A percentile compares a stretch with the other conserved stretches of the same genome.
phyloP scores from a whole-genome alignment of 1,140 invertebrate genomes.

The Drosophila pseudoananassae region DNA sequence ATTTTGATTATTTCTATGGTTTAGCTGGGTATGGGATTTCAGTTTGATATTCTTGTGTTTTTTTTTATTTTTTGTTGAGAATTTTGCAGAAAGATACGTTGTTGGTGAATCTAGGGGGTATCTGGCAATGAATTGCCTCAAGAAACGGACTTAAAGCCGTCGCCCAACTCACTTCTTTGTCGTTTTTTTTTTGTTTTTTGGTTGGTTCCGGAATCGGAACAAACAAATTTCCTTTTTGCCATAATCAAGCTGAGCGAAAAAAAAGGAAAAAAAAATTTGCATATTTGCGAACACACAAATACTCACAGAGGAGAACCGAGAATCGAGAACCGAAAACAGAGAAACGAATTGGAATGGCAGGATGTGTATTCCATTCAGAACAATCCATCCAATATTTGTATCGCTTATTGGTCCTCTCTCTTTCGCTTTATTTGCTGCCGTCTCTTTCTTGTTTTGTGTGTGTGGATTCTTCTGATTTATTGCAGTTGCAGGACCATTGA shows the following conservation, averaged over 20 bases:
- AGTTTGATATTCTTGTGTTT: background rate
- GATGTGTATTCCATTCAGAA: slow-evolving; percentile 27
- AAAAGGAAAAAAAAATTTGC: slow-evolving; percentile 48
- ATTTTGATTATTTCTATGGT: slow-evolving; percentile 71
- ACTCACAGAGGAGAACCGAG: too few species aligned
- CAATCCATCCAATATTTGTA: slow-evolving; percentile 39
- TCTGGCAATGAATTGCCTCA: too few species aligned
- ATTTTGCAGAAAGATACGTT: too few species aligned
- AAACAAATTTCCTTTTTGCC: slow-evolving; percentile 36
- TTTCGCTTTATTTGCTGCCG: background rate
- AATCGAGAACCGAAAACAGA: background rate
- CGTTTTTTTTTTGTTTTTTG: background rate
- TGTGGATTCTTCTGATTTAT: slow-evolving; percentile 58
- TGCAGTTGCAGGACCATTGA: slow-evolving; percentile 42
- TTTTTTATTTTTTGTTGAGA: too few species aligned
- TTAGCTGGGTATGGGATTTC: background rate
- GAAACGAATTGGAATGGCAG: slow-evolving; percentile 15
- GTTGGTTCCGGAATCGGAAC: slow-evolving; percentile 27
- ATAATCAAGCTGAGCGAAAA: slow-evolving; percentile 51
- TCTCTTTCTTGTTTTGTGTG: background rate
- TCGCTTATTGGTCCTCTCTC: background rate
- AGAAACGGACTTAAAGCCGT: slow-evolving; percentile 20
- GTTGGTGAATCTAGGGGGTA: too few species aligned
- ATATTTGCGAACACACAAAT: slow-evolving; percentile 49
- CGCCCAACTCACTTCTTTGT: background rate